Evolutionary conservation across 2,113 vertebrate genomes (phyloP), one percentile per base, ranked within the genome.

Genomic region (Xenopus laevis): DNA sequence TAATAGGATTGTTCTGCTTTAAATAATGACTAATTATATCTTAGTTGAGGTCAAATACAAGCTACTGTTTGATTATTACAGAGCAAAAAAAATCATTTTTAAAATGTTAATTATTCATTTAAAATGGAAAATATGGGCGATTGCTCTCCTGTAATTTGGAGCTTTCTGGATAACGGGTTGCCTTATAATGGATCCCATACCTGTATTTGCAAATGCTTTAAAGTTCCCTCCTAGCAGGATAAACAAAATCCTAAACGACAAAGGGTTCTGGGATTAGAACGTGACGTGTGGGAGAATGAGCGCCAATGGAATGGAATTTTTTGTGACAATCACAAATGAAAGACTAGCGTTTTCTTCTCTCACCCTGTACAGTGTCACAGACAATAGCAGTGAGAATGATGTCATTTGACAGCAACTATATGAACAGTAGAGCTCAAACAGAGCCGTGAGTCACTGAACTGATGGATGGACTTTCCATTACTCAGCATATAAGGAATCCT

Each of bases 321-420:
- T 45, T 47, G 40, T 23, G 71, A 20, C 13, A 65, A 68, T 60
- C 52, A 68, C 17, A 33, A 23, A 61, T 74, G 72, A 68, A 74
- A 61, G 55, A 21, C 64, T 11, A 58, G 64, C 55, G 47, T 62
- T 68, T 66, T 61, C 53, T 21, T 74, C 18, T 17, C 44, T 27
- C 16, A 40, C 57, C 72, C 72, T 68, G 72, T 50, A 21, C 53
- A 74, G 64, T 68, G 21, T 68, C 57, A 33, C 40, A 50, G 72
- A 67, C 72, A 74, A 74, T 74, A 66, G 72, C 11, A 68, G 59
- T 44, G 50, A 20, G 72, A 52, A 74, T 74, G 53, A 67, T 61
- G 72, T 74, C 72, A 68, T 50, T 50, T 45, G 33, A 21, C 52
- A 58, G 50, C 20, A 57, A 30, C 55, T 33, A 33, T 10, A 68